Conservation (phyloP, 2,113 vertebrate genomes). For the Camelus dromedarius region DNA sequence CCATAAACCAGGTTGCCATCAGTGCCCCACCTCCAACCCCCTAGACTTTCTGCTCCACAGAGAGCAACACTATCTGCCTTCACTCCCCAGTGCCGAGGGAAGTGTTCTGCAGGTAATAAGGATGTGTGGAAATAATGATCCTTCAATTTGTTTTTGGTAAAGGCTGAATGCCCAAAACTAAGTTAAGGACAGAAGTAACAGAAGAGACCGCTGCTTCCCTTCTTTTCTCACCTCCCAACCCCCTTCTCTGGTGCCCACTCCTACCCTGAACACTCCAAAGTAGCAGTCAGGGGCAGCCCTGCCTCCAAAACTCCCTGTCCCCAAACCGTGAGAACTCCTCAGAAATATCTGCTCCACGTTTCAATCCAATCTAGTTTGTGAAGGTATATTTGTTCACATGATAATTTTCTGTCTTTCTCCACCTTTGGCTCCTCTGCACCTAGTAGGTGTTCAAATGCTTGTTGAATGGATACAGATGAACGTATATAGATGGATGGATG, state of each 20-base stretch:
- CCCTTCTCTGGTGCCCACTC: not conserved
- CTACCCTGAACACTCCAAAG: not conserved
- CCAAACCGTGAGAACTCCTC: no score
- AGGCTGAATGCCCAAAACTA: not conserved
- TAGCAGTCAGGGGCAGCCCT: not conserved
- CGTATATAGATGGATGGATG: not conserved
- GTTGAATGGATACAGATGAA: not conserved
- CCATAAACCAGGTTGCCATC: not conserved
- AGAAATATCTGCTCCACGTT: not conserved
- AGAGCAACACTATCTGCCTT: not conserved
- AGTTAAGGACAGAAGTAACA: not conserved
- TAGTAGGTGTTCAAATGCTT: not conserved
- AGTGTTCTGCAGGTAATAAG: not conserved
- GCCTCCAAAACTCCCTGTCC: not conserved
- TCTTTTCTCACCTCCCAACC: not conserved
- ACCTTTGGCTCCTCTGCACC: not conserved
- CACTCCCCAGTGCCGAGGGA: not conserved
- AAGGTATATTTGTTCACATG: not conserved
- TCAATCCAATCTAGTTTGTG: not conserved
- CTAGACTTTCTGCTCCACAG: not conserved
- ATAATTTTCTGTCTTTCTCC: not conserved
- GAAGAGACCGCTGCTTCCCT: not conserved
- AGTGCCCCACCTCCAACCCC: rapidly evolving
- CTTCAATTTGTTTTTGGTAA: not conserved
- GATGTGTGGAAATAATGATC: not conserved